phyloP scores from a whole-genome alignment of 2,888 invertebrate genomes.

The Automeris io region DNA sequence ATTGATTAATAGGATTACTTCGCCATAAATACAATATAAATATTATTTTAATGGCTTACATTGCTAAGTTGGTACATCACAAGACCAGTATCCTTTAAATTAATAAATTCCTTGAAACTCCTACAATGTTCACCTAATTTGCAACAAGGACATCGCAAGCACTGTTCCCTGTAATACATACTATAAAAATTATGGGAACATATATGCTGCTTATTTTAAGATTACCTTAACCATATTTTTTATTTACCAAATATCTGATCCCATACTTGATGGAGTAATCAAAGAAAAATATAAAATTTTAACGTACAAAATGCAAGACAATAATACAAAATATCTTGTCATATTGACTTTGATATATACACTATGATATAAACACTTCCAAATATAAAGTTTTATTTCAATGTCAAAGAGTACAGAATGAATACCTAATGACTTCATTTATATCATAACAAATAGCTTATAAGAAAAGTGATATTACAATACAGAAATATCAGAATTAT shows the following conservation, averaged over 20 bases:
- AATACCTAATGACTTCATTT: too few species aligned
- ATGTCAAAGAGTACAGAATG: too few species aligned
- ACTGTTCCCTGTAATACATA: slow-evolving; percentile 3
- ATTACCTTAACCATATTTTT: too few species aligned
- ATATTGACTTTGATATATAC: slow-evolving; percentile 3
- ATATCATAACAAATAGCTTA: too few species aligned
- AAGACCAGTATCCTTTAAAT: slow-evolving; percentile 31
- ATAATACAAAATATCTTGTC: slow-evolving; percentile 7
- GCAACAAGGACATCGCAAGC: slow-evolving; percentile 17
- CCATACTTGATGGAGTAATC: slow-evolving; percentile 4
- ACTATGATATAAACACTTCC: too few species aligned
- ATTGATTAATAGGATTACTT: background rate
- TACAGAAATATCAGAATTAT: too few species aligned
- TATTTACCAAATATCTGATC: background rate
- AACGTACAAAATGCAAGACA: slow-evolving; percentile 11
- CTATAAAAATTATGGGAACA: background rate
- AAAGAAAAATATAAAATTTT: slow-evolving; percentile 11
- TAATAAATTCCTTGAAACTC: slow-evolving; percentile 32
- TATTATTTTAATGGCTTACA: slow-evolving; percentile 18
- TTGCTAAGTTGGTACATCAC: slow-evolving; percentile 29
- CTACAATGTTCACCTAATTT: slow-evolving; percentile 18
- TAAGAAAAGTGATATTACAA: too few species aligned
- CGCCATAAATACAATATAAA: slow-evolving; percentile 12
- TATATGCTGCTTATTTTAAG: background rate
- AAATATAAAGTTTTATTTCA: too few species aligned